phyloP scores from a whole-genome alignment of 2,888 invertebrate genomes.

The Drosophila putrida region DNA sequence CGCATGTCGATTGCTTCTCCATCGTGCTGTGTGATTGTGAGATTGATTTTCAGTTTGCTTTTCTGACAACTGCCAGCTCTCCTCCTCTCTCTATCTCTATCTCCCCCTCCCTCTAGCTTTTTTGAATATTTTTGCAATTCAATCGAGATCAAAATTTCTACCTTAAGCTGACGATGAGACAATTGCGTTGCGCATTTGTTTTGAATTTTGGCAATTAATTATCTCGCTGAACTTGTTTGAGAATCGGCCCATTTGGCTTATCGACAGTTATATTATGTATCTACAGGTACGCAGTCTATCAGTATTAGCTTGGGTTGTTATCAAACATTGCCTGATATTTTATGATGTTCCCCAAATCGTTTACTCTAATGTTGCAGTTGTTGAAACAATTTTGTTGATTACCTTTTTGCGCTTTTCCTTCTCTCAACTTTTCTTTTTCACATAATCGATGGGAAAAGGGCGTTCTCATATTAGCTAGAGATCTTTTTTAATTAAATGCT shows the following conservation, averaged over 20 bases:
- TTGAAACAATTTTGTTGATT: constrained; percentile 79
- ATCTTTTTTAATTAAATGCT: constrained; percentile 29
- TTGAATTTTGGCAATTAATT: constrained; percentile 55
- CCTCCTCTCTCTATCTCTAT: constrained; percentile 5
- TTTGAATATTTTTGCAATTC: constrained; percentile 53
- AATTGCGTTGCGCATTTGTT: constrained; percentile 44
- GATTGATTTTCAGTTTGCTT: constrained; percentile 56
- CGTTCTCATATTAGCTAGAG: background rate
- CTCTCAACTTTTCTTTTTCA: constrained; percentile 2
- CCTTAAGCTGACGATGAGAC: constrained; percentile 28
- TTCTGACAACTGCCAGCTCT: constrained; percentile 10
- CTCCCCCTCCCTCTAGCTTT: constrained; percentile 4
- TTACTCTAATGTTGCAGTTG: constrained; percentile 64
- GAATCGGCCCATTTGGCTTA: constrained; percentile 25
- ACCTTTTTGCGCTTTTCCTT: constrained; percentile 59
- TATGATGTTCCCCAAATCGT: background rate
- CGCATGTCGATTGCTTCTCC: constrained; percentile 71
- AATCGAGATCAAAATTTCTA: constrained; percentile 32
- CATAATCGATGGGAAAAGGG: constrained; percentile 19
- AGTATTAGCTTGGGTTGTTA: constrained; percentile 37
- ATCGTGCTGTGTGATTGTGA: constrained; percentile 48
- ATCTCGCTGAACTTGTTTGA: constrained; percentile 33
- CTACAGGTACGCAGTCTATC: constrained; percentile 43
- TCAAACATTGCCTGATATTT: constrained; percentile 47
- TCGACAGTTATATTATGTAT: constrained; percentile 2